A percentile compares a stretch with the other conserved stretches of the same genome.
phyloP scores from a whole-genome alignment of 2,797 vertebrate genomes.

The Alouatta caraya region DNA sequence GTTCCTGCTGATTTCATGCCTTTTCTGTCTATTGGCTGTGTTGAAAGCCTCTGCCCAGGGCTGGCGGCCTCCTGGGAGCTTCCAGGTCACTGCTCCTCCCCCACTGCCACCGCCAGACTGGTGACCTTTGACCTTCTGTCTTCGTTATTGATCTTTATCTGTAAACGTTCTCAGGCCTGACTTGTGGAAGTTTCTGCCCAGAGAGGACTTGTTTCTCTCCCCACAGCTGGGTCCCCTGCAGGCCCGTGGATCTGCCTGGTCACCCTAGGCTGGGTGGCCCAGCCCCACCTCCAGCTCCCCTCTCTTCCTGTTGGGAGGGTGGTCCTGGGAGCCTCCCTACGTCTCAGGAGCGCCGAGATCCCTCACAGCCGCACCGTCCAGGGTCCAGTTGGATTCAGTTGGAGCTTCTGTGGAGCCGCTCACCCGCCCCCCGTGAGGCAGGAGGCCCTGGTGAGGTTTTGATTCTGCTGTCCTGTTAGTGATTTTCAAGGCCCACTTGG shows the following conservation, averaged over 20 bases:
- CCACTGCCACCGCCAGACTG: no score
- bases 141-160: not conserved
- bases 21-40: not conserved
- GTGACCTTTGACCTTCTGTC: not conserved
- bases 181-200: not conserved
- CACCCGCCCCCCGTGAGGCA: not conserved
- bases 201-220: not conserved
- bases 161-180: not conserved
- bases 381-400: not conserved
- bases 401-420: not conserved
- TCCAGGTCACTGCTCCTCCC: not conserved
- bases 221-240: not conserved
- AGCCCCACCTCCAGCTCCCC: not conserved
- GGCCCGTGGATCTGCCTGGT: not conserved
- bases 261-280: not conserved
- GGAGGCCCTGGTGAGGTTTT: not conserved
- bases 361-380: fast-evolving
- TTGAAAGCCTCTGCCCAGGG: not conserved
- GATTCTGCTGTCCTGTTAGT: not conserved
- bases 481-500: not conserved
- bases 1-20: not conserved
- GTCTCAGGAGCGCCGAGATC: fast-evolving
- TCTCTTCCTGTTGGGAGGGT: not conserved
- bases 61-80: not conserved
- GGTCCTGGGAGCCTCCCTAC: not conserved